phyloP scores from a whole-genome alignment of 2,888 invertebrate genomes.

The Siphlonurus alternatus region DNA sequence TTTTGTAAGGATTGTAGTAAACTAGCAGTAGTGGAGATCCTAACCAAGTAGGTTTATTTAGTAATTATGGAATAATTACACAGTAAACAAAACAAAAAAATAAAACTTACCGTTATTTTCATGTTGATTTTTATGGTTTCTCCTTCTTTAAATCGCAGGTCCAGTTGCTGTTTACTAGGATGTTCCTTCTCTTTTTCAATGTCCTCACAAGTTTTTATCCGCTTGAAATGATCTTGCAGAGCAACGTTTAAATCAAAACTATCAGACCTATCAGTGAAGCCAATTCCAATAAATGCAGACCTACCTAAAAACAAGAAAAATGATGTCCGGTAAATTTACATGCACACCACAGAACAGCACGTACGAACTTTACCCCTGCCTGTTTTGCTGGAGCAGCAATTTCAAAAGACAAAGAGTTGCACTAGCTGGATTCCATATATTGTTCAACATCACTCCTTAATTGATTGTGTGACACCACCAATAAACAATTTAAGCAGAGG shows the following conservation, averaged over 20 bases:
- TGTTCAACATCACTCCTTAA: too few species aligned
- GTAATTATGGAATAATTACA: too few species aligned
- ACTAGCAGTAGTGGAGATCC: too few species aligned
- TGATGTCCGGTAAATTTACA: background rate
- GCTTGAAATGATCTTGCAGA: conserved; percentile 95
- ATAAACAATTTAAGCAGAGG: too few species aligned
- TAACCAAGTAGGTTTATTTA: too few species aligned
- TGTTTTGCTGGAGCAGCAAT: too few species aligned
- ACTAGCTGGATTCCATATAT: too few species aligned
- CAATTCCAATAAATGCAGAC: conserved; percentile 89
- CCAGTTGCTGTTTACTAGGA: conserved; percentile 57
- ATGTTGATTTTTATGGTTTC: conserved; percentile 99
- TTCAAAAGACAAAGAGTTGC: too few species aligned
- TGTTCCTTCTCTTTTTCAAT: conserved; percentile 46
- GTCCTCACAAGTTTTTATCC: conserved; percentile 66
- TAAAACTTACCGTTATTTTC: conserved; percentile 68
- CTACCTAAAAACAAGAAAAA: conserved; percentile 36
- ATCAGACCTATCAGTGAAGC: conserved; percentile 94
- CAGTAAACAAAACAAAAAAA: too few species aligned
- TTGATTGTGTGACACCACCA: too few species aligned
- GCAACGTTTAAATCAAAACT: conserved; percentile 98
- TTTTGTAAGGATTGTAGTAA: too few species aligned
- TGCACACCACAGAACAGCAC: background rate
- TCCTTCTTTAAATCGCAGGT: conserved; percentile 96
- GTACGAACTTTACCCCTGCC: too few species aligned